These are phyloP conservation scores for Caenorhabditis briggsae DNA, from an alignment of 1,140 invertebrate genomes.

Conservation along the genomic window DNA sequence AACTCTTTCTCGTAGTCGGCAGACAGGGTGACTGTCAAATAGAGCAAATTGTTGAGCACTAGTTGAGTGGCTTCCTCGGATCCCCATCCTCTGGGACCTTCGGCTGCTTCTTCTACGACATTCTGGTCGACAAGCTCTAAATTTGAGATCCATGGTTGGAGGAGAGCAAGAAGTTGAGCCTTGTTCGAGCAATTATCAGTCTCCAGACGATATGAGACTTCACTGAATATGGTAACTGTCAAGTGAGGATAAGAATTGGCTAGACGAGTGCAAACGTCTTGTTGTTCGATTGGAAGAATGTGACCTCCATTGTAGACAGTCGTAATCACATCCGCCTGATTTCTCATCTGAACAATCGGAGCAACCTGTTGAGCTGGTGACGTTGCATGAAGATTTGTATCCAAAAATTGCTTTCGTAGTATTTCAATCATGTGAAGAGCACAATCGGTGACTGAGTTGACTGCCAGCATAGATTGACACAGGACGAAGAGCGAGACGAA, in stretches of 20 bases:
- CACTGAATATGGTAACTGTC: constrained; percentile 98
- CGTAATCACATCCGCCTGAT: background rate
- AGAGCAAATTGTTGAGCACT: constrained; percentile 98
- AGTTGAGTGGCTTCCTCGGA: constrained; percentile 99
- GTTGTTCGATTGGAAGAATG: constrained; percentile 56
- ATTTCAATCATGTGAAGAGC: constrained; percentile 93
- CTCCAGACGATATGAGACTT: constrained; percentile 95
- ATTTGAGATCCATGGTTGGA: constrained; percentile 96
- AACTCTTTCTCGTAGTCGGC: constrained; percentile 94
- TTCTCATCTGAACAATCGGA: constrained; percentile 23
- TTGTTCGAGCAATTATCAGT: constrained; percentile 91
- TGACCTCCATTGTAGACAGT: constrained; percentile 21
- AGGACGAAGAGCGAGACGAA: constrained; percentile 97
- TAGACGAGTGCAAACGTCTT: constrained; percentile 78
- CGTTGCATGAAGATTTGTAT: constrained; percentile 76
- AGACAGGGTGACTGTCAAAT: constrained; percentile 96
- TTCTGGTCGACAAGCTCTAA: constrained; percentile 98
- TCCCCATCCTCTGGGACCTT: constrained; percentile 88
- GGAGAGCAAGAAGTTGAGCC: constrained; percentile 89
- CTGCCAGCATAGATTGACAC: constrained; percentile 82
- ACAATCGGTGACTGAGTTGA: constrained; percentile 74
- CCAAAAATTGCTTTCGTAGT: constrained; percentile 94
- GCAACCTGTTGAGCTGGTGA: constrained; percentile 5
- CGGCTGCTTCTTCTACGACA: constrained; percentile 81
- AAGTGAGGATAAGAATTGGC: constrained; percentile 93